These are phyloP conservation scores for Venusia cambrica DNA, from an alignment of 2,888 invertebrate species.

Conservation along the genomic window DNA sequence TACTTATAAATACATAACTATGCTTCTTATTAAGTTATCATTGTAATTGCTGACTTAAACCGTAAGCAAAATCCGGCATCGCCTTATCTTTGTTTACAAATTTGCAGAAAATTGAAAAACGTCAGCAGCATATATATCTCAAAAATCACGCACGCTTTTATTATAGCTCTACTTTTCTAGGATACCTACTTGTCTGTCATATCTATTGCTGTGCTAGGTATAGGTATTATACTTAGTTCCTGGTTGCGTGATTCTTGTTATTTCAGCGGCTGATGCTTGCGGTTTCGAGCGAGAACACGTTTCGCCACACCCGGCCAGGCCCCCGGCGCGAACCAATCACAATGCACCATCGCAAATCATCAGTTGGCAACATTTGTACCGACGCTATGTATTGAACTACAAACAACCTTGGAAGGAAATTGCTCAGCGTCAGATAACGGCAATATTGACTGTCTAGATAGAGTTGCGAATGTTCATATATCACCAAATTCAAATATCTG, in stretches of 20 bases:
- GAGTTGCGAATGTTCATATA: too few species aligned
- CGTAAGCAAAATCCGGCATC: conserved; percentile 6
- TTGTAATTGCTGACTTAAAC: not conserved
- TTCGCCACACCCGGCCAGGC: conserved; percentile 76
- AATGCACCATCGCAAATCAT: conserved; percentile 54
- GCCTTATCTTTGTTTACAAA: conserved; percentile 24
- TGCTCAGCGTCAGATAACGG: conserved; percentile 52
- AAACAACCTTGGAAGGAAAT: conserved; percentile 61
- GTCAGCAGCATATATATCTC: conserved; percentile 32
- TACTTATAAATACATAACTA: too few species aligned
- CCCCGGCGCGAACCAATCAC: conserved; percentile 65
- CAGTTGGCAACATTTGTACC: conserved; percentile 47
- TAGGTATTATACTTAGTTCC: conserved; percentile 32
- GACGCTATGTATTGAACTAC: conserved; percentile 60
- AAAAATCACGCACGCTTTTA: conserved; percentile 33
- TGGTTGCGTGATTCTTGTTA: conserved; percentile 42
- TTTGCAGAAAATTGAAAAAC: conserved; percentile 21
- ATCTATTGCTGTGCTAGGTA: conserved; percentile 2
- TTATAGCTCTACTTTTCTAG: not conserved
- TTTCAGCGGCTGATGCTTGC: conserved; percentile 35
- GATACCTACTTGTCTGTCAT: conserved; percentile 3
- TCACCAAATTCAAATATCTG: conserved; percentile 18
- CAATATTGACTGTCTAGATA: conserved; percentile 32
- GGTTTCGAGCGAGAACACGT: conserved; percentile 54
- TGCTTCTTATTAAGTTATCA: conserved; percentile 1